Evolutionary conservation across 2,888 invertebrate genomes (phyloP).

Genomic region (Lottia gigantea): DNA sequence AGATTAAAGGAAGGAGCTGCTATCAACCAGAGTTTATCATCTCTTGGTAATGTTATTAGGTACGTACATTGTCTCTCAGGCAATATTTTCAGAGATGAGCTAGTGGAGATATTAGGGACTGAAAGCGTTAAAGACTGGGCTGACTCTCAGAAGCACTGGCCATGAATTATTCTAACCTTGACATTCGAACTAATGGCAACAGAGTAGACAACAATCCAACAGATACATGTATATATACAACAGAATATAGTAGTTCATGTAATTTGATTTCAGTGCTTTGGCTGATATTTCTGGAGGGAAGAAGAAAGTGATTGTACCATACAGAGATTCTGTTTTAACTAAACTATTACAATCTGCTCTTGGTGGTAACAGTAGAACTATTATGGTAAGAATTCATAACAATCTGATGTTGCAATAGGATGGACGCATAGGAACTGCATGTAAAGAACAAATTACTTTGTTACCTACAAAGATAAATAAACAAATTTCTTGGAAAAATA

Average conservation of each 20-base stretch:
- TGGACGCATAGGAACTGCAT: neutral
- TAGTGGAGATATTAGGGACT: too few species aligned
- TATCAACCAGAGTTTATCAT: constrained; percentile 57
- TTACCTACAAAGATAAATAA: too few species aligned
- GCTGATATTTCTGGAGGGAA: constrained; percentile 51
- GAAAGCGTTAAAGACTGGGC: too few species aligned
- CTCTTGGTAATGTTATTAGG: constrained; percentile 59
- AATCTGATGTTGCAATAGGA: neutral
- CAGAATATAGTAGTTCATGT: too few species aligned
- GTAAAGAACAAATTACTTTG: neutral
- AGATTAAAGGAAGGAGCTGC: constrained; percentile 58
- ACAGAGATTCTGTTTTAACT: constrained; percentile 56
- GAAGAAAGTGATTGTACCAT: constrained; percentile 57
- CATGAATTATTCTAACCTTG: too few species aligned
- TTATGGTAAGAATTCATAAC: constrained; percentile 41
- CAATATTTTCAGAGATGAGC: neutral
- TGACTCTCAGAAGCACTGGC: too few species aligned
- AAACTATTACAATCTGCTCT: constrained; percentile 54
- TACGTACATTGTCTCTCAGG: constrained; percentile 19
- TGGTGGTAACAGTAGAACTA: constrained; percentile 54
- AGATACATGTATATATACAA: too few species aligned
- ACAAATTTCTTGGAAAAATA: too few species aligned
- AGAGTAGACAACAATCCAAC: too few species aligned
- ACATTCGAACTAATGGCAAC: too few species aligned
- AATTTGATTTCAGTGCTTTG: constrained; percentile 44